These are phyloP conservation scores for Chaetodon trifasciatus DNA, from an alignment of 2,797 vertebrate genomes.

Conservation along the genomic window DNA sequence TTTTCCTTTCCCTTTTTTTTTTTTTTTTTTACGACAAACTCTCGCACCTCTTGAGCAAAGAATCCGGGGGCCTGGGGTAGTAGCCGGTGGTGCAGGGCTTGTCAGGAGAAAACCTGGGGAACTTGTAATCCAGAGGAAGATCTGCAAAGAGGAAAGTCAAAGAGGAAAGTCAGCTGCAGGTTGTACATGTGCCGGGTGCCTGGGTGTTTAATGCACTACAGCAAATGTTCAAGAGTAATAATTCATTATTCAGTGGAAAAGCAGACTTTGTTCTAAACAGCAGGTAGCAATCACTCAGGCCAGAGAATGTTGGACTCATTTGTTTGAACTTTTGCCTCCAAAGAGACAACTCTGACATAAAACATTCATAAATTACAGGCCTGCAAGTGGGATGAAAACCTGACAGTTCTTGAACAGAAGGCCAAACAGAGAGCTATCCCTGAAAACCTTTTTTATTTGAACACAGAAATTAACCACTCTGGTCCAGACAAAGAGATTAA, in stretches of 20 bases:
- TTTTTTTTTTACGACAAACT: slow-evolving; percentile 63
- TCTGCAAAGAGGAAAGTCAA: slow-evolving; percentile 78
- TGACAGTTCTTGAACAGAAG: neutral
- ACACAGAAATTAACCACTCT: neutral
- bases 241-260: slow-evolving; percentile 10
- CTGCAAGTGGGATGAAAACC: slow-evolving; percentile 3
- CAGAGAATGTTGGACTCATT: slow-evolving; percentile 5
- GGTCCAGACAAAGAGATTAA: neutral
- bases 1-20: neutral
- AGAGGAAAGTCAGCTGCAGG: slow-evolving; percentile 23
- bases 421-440: no score
- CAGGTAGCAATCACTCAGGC: slow-evolving; percentile 16
- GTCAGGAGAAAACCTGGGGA: slow-evolving; percentile 91
- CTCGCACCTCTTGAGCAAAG: slow-evolving; percentile 86
- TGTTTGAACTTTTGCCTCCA: slow-evolving; percentile 11
- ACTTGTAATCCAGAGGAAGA: slow-evolving; percentile 95
- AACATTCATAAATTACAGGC: neutral
- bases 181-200: neutral
- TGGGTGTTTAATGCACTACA: neutral
- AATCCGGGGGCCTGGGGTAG: slow-evolving; percentile 91
- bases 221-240: neutral
- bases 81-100: slow-evolving; percentile 91
- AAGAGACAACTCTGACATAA: slow-evolving; percentile 16
- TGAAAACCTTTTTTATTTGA: neutral
- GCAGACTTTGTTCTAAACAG: slow-evolving; percentile 25